Evolutionary conservation across 92 coral and sea anemone genomes (phyloP).

Genomic region (Parazoanthus darwini): DNA sequence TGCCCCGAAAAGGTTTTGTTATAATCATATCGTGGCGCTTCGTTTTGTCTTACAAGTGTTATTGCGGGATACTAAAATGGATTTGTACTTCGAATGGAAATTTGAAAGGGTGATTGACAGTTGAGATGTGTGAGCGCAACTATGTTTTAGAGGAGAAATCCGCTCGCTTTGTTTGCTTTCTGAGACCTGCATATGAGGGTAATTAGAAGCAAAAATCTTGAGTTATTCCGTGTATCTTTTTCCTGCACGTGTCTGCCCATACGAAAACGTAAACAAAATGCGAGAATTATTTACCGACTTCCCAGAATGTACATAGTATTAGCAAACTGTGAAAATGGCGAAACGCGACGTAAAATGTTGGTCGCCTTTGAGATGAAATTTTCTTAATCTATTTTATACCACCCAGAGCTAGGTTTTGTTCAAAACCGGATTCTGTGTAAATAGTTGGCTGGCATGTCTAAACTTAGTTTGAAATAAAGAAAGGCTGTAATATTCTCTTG

Average conservation of each 20-base stretch:
- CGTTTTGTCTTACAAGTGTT: conserved; percentile 40
- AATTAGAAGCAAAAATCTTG: conserved; percentile 24
- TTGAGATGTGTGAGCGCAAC: conserved; percentile 6
- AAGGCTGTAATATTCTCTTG: conserved; percentile 23
- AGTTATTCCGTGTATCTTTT: conserved; percentile 23
- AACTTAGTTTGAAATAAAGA: conserved; percentile 27
- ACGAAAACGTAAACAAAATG: conserved; percentile 34
- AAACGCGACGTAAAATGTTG: conserved; percentile 2
- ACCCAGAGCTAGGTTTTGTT: conserved; percentile 41
- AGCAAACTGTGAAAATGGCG: conserved; percentile 38
- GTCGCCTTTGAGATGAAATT: conserved; percentile 30
- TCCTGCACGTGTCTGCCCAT: conserved; percentile 33
- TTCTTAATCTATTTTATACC: conserved; percentile 38
- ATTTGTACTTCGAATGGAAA: conserved; percentile 23
- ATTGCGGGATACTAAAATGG: conserved; percentile 41
- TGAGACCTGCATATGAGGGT: conserved; percentile 22
- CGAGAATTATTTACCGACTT: conserved; percentile 31
- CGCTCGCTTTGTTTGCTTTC: conserved; percentile 45
- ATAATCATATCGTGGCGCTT: conserved; percentile 31
- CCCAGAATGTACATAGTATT: conserved; percentile 27
- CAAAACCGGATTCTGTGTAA: conserved; percentile 34
- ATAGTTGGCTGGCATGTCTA: conserved; percentile 34
- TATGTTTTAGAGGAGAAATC: conserved; percentile 33
- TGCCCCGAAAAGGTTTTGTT: conserved; percentile 36
- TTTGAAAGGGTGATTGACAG: conserved; percentile 45